Percentiles rank a stretch among this genome's conserved stretches.
Evolutionary conservation across 2,797 vertebrate genomes (phyloP).

Genomic region (Pelodytes ibericus): DNA sequence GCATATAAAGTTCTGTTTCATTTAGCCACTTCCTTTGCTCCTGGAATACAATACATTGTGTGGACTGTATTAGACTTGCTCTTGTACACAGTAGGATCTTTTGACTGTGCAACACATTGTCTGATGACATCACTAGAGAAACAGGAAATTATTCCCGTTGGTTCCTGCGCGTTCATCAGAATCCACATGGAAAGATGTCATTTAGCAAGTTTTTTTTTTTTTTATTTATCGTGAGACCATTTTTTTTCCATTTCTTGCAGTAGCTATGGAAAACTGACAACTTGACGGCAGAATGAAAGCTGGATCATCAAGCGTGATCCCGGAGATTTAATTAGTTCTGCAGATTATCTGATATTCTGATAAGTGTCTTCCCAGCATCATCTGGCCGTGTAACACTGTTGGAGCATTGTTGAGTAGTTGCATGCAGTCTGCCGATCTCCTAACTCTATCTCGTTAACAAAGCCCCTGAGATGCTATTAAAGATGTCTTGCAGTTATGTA

Average conservation of each 20-base stretch:
- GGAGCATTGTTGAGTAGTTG: neutral
- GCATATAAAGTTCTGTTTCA: no score
- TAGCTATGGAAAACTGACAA: constrained; percentile 29
- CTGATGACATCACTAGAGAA: no score
- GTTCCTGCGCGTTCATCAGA: no score
- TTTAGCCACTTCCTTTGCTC: no score
- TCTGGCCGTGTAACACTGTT: constrained; percentile 32
- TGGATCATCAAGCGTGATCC: constrained; percentile 18
- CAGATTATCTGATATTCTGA: constrained; percentile 26
- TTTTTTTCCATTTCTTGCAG: no score
- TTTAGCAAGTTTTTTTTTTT: constrained; percentile 17
- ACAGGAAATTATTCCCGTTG: no score
- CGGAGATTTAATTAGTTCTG: constrained; percentile 38
- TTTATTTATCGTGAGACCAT: no score
- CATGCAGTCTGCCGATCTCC: constrained; percentile 4
- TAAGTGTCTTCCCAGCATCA: constrained; percentile 26
- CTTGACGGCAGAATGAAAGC: constrained; percentile 30
- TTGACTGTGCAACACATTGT: no score
- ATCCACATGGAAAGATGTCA: constrained; percentile 17
- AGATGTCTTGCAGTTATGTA: constrained; percentile 16
- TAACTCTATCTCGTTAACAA: constrained; percentile 20
- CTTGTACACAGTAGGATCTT: no score
- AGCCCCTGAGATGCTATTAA: constrained; percentile 28
- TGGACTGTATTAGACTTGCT: no score
- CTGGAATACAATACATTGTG: no score